Evolutionary conservation across 2,888 invertebrate genomes (phyloP).

Genomic region (Yponomeuta sedellus): DNA sequence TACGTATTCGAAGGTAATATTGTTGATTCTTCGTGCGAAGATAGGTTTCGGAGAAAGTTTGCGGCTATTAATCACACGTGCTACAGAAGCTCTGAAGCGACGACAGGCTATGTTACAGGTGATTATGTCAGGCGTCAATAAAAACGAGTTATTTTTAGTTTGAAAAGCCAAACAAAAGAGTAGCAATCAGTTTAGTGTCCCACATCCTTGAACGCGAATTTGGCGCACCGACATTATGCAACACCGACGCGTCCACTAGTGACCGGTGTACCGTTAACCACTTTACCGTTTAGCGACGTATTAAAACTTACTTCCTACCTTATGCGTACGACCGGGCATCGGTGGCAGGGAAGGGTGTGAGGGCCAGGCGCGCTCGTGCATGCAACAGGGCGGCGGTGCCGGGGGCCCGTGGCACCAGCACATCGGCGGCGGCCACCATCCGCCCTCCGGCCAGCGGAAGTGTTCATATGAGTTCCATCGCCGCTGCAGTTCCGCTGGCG

Average conservation of each 20-base stretch:
- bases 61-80: not conserved
- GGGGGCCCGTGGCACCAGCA: constrained; percentile 69
- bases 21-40: not conserved
- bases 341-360: constrained; percentile 66
- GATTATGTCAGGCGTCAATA: not conserved
- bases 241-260: not conserved
- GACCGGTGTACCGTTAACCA: constrained; percentile 2
- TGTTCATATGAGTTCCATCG: constrained; percentile 76
- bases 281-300: not conserved
- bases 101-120: not conserved
- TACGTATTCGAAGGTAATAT: no score
- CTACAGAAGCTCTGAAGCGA: not conserved
- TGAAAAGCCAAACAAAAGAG: not conserved
- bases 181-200: not conserved
- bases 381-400: constrained; percentile 62
- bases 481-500: constrained; percentile 60
- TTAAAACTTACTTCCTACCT: constrained; percentile 48
- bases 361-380: constrained; percentile 69
- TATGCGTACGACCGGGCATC: constrained; percentile 50
- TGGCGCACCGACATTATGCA: not conserved
- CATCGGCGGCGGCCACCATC: constrained; percentile 67
- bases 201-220: constrained; percentile 8
- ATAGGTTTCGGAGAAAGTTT: not conserved
- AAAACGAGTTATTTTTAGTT: constrained; percentile 1
- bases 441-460: constrained; percentile 73